Evolutionary conservation across 2,888 invertebrate genomes (phyloP).

Genomic region (Macrosiphum euphorbiae): DNA sequence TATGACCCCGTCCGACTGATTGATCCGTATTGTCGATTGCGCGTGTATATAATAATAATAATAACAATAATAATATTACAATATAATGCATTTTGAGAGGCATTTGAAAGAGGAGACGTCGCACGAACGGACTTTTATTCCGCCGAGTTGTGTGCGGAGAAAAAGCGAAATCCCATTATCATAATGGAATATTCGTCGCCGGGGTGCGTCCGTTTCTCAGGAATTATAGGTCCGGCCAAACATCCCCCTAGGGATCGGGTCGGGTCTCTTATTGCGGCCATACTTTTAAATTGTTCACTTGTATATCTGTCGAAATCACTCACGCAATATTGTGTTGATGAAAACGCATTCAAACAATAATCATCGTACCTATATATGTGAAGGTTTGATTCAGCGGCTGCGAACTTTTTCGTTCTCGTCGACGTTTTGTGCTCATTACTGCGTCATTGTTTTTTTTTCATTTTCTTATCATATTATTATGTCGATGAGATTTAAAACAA

Average conservation of each 20-base stretch:
- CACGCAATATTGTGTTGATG: neutral
- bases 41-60: neutral
- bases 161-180: neutral
- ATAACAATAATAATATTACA: neutral
- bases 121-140: neutral
- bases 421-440: neutral
- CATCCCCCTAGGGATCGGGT: neutral
- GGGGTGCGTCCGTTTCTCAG: neutral
- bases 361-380: neutral
- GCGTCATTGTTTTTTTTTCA: neutral
- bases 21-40: neutral
- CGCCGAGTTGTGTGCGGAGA: neutral
- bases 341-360: neutral
- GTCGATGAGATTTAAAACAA: neutral
- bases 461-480: neutral
- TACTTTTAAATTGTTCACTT: neutral
- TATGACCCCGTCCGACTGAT: neutral
- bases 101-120: neutral
- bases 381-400: no score
- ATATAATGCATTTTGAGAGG: neutral
- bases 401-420: neutral
- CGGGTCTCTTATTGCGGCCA: neutral
- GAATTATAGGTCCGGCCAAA: neutral
- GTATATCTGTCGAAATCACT: neutral
- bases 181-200: neutral